Base-by-base conservation (phyloP, 2,888 invertebrate species). In the Chrysopilus asiliformis region DNA sequence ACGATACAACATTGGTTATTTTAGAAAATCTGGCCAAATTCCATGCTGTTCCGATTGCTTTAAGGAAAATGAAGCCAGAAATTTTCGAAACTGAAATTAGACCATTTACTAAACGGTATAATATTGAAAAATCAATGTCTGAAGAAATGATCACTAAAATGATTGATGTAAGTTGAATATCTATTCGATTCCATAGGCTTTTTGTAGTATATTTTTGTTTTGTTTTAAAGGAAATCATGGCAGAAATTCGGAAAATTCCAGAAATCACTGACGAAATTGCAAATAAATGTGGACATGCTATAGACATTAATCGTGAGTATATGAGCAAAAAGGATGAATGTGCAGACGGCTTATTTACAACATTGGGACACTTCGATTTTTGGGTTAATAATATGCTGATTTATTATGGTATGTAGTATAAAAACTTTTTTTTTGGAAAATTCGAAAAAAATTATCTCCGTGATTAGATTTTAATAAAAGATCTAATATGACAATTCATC, bases 371-470 rank as follows among this genome's bases (percentile, higher is more conserved):
- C 44, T 58, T 63, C 1, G 75, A 75, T 50, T 64, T 71, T 33
- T 74, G 74, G 74, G 66, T 68, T n/a, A 74, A 73, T 47, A 75
- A 75, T 44, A 60, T 74, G 2, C 67, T 75, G 65, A 55, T 73
- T 10, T 56, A 63, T 36, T 59, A 62, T 36, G 63, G 71, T 52
- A 47, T 44, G 16, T n/a, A n/a, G n/a, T n/a, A n/a, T n/a, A n/a
- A n/a, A n/a, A n/a, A n/a, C n/a, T n/a, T n/a, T n/a, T n/a, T n/a
- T n/a, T n/a, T n/a, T n/a, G n/a, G n/a, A n/a, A n/a, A n/a, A n/a
- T n/a, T n/a, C n/a, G n/a, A n/a, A n/a, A n/a, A n/a, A n/a, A n/a
- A n/a, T n/a, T n/a, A n/a, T n/a, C n/a, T n/a, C n/a, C n/a, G n/a
- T n/a, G n/a, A n/a, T n/a, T n/a, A n/a, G n/a, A n/a, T n/a, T n/a